Evolutionary conservation across 2,888 invertebrate species (phyloP), one percentile per base, ranked within the genome.

Genomic region (Dryomyza anilis): DNA sequence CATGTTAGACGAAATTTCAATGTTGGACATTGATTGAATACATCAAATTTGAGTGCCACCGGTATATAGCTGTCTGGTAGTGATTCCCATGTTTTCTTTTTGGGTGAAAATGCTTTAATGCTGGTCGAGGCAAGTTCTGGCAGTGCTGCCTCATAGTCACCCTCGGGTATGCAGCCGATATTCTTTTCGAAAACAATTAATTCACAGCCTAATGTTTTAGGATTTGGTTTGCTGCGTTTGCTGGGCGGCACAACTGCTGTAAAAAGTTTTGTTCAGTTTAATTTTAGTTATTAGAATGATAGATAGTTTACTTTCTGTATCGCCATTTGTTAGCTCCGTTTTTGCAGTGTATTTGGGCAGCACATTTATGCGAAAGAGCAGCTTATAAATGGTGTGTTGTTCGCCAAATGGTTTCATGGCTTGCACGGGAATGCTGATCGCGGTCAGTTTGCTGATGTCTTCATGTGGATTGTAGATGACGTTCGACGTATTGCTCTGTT

Each of bases 101-200:
- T 89, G 12, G 92, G 91, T 1, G 89, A 86, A 71, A 81, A 81
- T 43, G 79, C 77, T 68, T 81, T 81, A 36, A 84, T 84, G 78
- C 85, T 86, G 61, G 79, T 77, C 67, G 85, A 85, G 62, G 76
- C 76, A 43, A 92, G 87, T 74, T 94, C 93, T 75, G 93, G 91
- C 68, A 96, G 84, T 58, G 92, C 90, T 65, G 96, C 85, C 79
- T 96, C 95, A 82, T 97, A 96, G 79, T 95, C 94, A 3, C 96
- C 96, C 72, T 94, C 94, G 1, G 91, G 91, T 63, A 94, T 86
- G 79, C 95, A 95, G 16, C 94, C 89, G 77, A 91, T 93, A 76
- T 94, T 91, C 79, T 94, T 94, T 81, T 96, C 96, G 78, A 94
- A 96, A 30, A 96, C 90, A 66, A 93, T 91, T 64, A 97, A 84